A percentile compares a stretch with the other conserved stretches of the same genome.
Evolutionary conservation across 2,797 vertebrate species (phyloP).

Genomic region (Champsocephalus esox): DNA sequence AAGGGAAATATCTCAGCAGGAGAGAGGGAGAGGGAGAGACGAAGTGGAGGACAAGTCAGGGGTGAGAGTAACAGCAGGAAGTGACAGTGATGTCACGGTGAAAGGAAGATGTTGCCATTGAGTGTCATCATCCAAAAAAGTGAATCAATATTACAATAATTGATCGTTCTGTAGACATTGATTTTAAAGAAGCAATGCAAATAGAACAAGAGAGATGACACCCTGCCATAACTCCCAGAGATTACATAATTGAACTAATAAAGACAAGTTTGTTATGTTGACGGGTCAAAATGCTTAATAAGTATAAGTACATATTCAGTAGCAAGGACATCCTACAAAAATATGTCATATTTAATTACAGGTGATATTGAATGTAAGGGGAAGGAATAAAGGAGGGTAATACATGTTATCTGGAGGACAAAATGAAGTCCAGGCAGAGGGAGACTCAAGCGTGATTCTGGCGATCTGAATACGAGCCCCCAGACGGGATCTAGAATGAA

Average conservation of each 20-base stretch:
- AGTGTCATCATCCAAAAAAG: neutral
- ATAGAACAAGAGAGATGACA: neutral
- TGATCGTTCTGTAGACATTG: neutral
- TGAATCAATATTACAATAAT: slow-evolving; percentile 12
- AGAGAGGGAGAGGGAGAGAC: slow-evolving; percentile 35
- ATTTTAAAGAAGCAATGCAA: neutral
- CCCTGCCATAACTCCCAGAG: neutral
- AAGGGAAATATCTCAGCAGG: slow-evolving; percentile 66
- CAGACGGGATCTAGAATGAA: too few species aligned
- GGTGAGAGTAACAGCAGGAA: slow-evolving; percentile 10
- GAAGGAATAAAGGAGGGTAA: too few species aligned
- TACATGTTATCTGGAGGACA: too few species aligned
- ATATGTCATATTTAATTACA: too few species aligned
- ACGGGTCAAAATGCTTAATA: neutral
- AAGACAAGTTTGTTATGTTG: neutral
- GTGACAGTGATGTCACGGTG: neutral
- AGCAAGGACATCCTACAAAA: too few species aligned
- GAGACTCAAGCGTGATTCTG: too few species aligned
- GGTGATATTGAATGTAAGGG: too few species aligned
- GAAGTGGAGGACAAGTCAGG: slow-evolving; percentile 23
- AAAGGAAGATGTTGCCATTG: neutral
- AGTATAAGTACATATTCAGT: neutral
- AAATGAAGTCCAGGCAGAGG: too few species aligned
- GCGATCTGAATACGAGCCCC: too few species aligned
- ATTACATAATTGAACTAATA: neutral